A percentile compares a stretch with the other conserved stretches of the same genome.
Conservation (phyloP, 2,113 vertebrate genomes). For the Alexandromys fortis region DNA sequence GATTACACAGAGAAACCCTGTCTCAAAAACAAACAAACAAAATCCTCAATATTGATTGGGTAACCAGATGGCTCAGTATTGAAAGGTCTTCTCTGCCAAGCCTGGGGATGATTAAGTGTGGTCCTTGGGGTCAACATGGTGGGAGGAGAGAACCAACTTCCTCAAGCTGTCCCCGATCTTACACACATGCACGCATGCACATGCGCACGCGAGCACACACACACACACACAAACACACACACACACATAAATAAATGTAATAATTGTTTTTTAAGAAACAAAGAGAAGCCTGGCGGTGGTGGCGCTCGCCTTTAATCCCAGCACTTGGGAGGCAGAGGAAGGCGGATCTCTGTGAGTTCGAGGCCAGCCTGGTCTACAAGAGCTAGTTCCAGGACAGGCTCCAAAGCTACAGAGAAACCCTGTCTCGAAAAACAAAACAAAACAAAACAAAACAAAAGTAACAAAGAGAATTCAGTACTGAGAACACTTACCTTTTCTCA, state of each 20-base stretch:
- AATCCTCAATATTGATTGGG: background rate
- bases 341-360: too few species aligned
- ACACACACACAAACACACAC: background rate
- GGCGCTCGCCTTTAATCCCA: too few species aligned
- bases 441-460: too few species aligned
- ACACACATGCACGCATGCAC: too few species aligned
- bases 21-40: background rate
- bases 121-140: background rate
- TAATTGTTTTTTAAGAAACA: background rate
- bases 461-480: background rate
- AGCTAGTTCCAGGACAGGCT: too few species aligned
- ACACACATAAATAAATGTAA: background rate
- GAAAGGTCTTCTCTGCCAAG: background rate
- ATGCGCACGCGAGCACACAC: background rate
- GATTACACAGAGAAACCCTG: background rate
- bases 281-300: too few species aligned
- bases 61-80: background rate
- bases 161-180: background rate
- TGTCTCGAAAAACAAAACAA: too few species aligned
- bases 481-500: background rate
- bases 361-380: too few species aligned
- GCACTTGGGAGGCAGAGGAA: too few species aligned
- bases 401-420: too few species aligned
- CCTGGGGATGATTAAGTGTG: background rate
- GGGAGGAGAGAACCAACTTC: background rate